Conservation (phyloP, 2,888 invertebrate genomes). For the Lagria hirta region DNA sequence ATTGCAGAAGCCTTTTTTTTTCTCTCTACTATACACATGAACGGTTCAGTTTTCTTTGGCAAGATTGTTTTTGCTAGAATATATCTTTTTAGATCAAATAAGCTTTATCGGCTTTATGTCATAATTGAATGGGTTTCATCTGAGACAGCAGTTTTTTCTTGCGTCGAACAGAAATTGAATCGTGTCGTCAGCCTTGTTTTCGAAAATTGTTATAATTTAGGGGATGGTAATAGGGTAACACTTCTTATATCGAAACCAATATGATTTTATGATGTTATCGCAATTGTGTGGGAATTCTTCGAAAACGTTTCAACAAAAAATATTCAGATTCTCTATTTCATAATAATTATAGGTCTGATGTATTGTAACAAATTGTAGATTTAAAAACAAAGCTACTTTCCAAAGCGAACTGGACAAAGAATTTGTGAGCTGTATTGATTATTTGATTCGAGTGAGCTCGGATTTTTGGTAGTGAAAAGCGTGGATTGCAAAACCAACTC, state of each 20-base stretch:
- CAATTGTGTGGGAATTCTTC: slow-evolving; percentile 10
- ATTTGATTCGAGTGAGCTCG: slow-evolving; percentile 27
- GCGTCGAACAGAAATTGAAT: slow-evolving; percentile 9
- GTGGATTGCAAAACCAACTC: slow-evolving; percentile 9
- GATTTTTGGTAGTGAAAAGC: slow-evolving; percentile 18
- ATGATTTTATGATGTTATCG: slow-evolving; percentile 6
- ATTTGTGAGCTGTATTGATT: slow-evolving; percentile 31
- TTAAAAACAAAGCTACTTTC: slow-evolving; percentile 18
- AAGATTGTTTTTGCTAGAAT: slow-evolving; percentile 11
- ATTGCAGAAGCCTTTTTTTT: no score
- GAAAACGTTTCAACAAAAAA: no score
- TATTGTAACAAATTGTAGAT: slow-evolving; percentile 12
- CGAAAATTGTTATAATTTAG: slow-evolving; percentile 11
- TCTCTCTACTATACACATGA: neutral
- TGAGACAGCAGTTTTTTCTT: slow-evolving; percentile 8
- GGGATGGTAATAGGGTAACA: slow-evolving; percentile 3
- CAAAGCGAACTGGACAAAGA: slow-evolving; percentile 27
- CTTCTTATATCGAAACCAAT: slow-evolving; percentile 6
- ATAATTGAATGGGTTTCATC: slow-evolving; percentile 12
- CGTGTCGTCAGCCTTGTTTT: slow-evolving; percentile 10
- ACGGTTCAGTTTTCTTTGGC: slow-evolving; percentile 1
- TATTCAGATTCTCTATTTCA: no score
- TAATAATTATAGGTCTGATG: no score
- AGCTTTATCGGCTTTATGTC: slow-evolving; percentile 10
- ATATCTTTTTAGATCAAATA: slow-evolving; percentile 7